Base-by-base conservation (phyloP, 2,888 invertebrate genomes). In the Chironomus riparius region DNA sequence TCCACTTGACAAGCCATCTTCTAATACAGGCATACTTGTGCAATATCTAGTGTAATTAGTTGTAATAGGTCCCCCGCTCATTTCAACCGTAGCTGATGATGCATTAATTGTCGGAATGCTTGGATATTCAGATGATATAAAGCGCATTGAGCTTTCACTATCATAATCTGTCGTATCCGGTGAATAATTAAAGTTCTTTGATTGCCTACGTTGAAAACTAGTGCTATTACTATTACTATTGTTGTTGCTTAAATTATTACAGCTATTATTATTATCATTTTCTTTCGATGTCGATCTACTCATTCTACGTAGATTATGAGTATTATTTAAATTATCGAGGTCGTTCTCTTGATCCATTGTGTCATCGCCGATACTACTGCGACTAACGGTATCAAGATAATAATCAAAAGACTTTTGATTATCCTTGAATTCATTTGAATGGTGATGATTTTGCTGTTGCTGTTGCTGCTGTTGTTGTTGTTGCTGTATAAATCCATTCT, bases 101-200 rank as follows among this genome's bases (percentile, higher is more conserved):
- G 68, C 24, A n/a, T 47, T 48, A 24, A 48, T 22, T 61, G 50
- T 68, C 21, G 48, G n/a, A 68, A 74, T 68, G 12, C n/a, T 65
- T 65, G 38, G 10, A 61, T 70, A 72, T 12, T 71, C 70, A 22
- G 70, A 38, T 18, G 61, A n/a, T 6, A 77, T 18, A 61, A 69
- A 75, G 10, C 69, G 22, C 22, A 75, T 68, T 81, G 78, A 92
- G 79, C 92, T 89, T 83, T 94, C 92, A 83, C 93, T 95, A 83
- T 94, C 93, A 82, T 93, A 94, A 85, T 96, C 96, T 77, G 95
- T 96, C 77, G 94, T 93, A 85, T 95, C 96, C 5, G 95, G 94
- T 61, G 95, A 95, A 77, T 95, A 88, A 24, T 94, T 93, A 84
- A 95, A 95, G 83, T 94, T 94, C 78, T 91, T 87, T 79, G 89